phyloP scores from a whole-genome alignment of 2,888 invertebrate species.

The Agrenia bidenticulata region DNA sequence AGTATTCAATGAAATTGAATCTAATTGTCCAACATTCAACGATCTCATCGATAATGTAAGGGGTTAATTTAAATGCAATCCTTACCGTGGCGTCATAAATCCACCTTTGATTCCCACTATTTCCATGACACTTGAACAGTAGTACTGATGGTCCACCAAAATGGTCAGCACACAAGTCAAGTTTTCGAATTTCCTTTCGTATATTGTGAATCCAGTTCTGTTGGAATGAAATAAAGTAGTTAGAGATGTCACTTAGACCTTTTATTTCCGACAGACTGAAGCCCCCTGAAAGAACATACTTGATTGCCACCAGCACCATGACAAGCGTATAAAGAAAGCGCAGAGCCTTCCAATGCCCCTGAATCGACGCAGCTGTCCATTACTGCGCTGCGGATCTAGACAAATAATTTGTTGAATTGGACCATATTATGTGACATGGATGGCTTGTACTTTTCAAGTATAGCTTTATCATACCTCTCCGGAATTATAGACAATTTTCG shows the following conservation, averaged over 20 bases:
- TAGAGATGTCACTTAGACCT: not conserved
- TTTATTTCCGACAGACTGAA: not conserved
- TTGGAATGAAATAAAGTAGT: not conserved
- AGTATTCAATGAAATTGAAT: not conserved
- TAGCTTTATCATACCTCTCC: conserved; percentile 1
- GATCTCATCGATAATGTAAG: not conserved
- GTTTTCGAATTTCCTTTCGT: conserved; percentile 15
- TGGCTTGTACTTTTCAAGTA: no score
- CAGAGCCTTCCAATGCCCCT: not conserved
- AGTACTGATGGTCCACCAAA: conserved; percentile 10
- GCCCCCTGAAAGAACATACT: not conserved
- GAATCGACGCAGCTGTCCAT: conserved; percentile 21
- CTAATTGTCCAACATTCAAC: not conserved
- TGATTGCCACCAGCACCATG: conserved; percentile 30
- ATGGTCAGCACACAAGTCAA: conserved; percentile 23
- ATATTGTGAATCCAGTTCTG: conserved; percentile 22
- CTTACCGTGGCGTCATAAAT: conserved; percentile 16
- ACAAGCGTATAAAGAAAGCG: conserved; percentile 16
- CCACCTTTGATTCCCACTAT: conserved; percentile 30
- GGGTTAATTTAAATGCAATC: not conserved
- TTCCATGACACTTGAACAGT: conserved; percentile 26
- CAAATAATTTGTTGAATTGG: not conserved
- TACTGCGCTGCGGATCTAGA: conserved; percentile 16
- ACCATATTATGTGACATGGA: no score
- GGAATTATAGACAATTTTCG: not conserved